Evolutionary conservation across 2,888 invertebrate genomes (phyloP), one percentile per base, ranked within the genome.

Genomic region (Drosophila helvetica): DNA sequence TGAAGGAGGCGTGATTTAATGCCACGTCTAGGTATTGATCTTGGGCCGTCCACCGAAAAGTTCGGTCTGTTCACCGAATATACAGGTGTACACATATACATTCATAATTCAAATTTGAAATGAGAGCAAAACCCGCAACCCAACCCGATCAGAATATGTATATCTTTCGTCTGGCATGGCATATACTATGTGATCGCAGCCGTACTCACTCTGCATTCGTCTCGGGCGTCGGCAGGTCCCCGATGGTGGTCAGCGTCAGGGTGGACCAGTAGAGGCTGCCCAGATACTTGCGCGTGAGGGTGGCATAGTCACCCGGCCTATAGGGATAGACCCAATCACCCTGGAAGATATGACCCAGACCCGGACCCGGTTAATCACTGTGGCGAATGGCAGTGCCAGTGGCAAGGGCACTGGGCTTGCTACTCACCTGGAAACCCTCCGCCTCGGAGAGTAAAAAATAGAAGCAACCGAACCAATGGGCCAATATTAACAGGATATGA

Each of bases 381-480:
- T 12, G 10, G 9, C 7, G 9, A 19, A 2, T 25, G 7, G 18
- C 1, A 17, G 2, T 19, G 27, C 1, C 7, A 2, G 9, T 8
- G 8, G 8, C 2, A 25, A 7, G 7, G 7, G 7, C 27, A 25
- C 1, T 27, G 27, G 27, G 7, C 25, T 25, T 25, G 1, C 1
- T n/a, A 53, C 69, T 77, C 70, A 95, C 95, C 94, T 95, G 94
- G 92, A 97, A 97, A 19, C 95, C 96, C 92, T 98, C 97, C 66
- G 96, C 96, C 91, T 98, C 97, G 7, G 98, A 98, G 63, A 98
- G 94, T 89, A 98, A 93, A 93, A 96, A 98, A 93, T 98, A 98
- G 93, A 98, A 98, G 92, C 98, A 98, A 63, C 98, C 98, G 92
- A 98, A 98, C 98, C 98, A 98, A 92, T 98, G 98, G 56, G 98